These are phyloP conservation scores for Neuroterus valhalla DNA, from an alignment of 1,140 invertebrate species.

Conservation along the genomic window DNA sequence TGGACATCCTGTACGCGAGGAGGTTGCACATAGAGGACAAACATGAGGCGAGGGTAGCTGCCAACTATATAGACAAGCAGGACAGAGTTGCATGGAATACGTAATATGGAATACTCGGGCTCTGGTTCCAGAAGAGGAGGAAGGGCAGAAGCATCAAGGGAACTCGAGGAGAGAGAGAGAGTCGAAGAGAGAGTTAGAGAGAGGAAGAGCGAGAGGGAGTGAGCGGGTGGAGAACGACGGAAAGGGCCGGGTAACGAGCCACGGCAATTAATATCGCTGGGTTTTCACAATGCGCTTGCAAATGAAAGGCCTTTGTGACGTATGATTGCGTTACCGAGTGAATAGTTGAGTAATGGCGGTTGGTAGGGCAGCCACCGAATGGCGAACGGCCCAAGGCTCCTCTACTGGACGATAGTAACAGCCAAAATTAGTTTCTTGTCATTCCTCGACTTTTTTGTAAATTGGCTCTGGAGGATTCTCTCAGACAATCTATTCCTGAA, in stretches of 20 bases:
- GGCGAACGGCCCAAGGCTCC: slow-evolving; percentile 59
- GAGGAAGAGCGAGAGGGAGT: slow-evolving; percentile 40
- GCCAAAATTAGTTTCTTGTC: slow-evolving; percentile 43
- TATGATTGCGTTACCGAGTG: slow-evolving; percentile 75
- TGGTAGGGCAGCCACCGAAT: slow-evolving; percentile 64
- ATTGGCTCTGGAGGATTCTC: not conserved
- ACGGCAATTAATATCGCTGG: slow-evolving; percentile 75
- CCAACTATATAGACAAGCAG: slow-evolving; percentile 47
- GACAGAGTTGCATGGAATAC: slow-evolving; percentile 68
- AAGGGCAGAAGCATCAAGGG: slow-evolving; percentile 52
- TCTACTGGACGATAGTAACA: slow-evolving; percentile 34
- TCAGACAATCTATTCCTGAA: not conserved
- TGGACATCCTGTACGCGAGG: slow-evolving; percentile 46
- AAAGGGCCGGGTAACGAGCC: slow-evolving; percentile 70
- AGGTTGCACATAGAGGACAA: slow-evolving; percentile 50
- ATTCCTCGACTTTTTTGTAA: slow-evolving; percentile 6
- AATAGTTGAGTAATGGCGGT: slow-evolving; percentile 75
- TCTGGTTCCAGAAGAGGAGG: slow-evolving; percentile 42
- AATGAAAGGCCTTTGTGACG: slow-evolving; percentile 77
- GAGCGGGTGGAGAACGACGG: slow-evolving; percentile 41
- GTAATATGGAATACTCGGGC: slow-evolving; percentile 61
- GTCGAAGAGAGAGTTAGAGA: slow-evolving; percentile 50
- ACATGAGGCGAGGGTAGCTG: slow-evolving; percentile 58
- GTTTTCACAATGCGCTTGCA: slow-evolving; percentile 76
- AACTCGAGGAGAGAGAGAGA: slow-evolving; percentile 41